Base-by-base conservation (phyloP, 2,888 invertebrate genomes). In the Lagria hirta region DNA sequence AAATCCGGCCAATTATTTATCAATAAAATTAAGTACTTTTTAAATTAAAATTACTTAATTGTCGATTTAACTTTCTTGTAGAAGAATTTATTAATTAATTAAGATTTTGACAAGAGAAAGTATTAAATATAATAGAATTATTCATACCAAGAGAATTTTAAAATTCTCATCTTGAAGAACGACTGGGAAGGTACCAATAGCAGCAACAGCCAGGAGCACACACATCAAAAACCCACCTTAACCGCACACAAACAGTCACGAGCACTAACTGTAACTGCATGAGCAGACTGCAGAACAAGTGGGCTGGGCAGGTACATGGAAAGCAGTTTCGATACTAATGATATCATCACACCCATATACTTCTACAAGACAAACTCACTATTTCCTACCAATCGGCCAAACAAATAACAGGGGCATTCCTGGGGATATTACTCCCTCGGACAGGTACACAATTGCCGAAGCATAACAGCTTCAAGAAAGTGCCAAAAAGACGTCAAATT, bases 71-170 rank as follows among this genome's bases (percentile, higher is more conserved):
- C 26, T 26, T 26, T 26, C 26, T 26, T 11, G 26, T 11, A 12
- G 12, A 7, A 10, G 6, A 7, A 6, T 8, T 26, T 26, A 12
- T 12, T 12, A 26, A 26, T 26, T 26, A 26, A 26, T 26, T 15
- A 29, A 29, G 16, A 13, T 29, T 29, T 29, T 3, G 29, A 29
- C 14, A 3, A 15, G 16, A 11, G 26, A 26, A 26, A 29, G 30
- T 8, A 16, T n/a, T n/a, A 10, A 14, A 26, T 11, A 7, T 6
- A 11, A 12, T 26, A 7, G n/a, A 18, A 6, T 18, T 18, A 6
- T 4, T 7, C 64, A 63, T 54, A 70, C 70, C 70, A 69, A 52
- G 69, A 69, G 51, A 65, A 62, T 50, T 68, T 69, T 34, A 69
- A 56, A 37, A 70, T 64, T 56, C 67, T 61, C 70, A 69, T 70